Conservation (phyloP, 2,888 invertebrate genomes). For the Schizotus pectinicornis region DNA sequence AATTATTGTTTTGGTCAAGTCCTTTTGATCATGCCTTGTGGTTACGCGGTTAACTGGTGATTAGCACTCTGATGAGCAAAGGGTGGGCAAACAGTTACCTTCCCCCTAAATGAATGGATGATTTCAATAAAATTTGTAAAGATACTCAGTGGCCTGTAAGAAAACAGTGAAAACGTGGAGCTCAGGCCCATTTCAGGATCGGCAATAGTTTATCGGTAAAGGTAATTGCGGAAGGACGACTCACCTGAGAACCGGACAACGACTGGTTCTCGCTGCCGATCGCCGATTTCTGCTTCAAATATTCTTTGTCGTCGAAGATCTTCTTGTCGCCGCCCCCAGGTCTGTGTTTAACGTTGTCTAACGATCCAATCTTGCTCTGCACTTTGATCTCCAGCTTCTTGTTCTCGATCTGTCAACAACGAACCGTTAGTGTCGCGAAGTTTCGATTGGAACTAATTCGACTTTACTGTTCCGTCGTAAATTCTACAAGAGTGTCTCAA, state of each 20-base stretch:
- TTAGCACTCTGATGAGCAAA: not conserved
- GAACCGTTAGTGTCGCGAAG: not conserved
- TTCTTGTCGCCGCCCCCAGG: conserved; percentile 94
- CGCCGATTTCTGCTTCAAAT: conserved; percentile 76
- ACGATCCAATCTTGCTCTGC: conserved; percentile 88
- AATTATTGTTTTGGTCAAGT: too few relatives aligned
- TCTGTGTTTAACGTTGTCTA: conserved; percentile 90
- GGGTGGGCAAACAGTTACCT: not conserved
- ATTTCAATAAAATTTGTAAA: conserved; percentile 50
- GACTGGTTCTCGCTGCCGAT: conserved; percentile 63
- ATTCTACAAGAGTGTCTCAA: not conserved
- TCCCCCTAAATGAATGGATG: conserved; percentile 12
- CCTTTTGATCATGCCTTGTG: too few relatives aligned
- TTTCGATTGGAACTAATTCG: not conserved
- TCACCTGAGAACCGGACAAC: conserved; percentile 64
- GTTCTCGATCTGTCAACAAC: conserved; percentile 73
- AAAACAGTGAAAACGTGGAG: conserved; percentile 29
- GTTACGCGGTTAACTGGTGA: too few relatives aligned
- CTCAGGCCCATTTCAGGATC: conserved; percentile 32
- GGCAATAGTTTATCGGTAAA: conserved; percentile 32
- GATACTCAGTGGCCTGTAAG: conserved; percentile 47
- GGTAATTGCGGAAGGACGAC: conserved; percentile 30
- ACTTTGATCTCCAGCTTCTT: conserved; percentile 93
- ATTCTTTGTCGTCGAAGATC: conserved; percentile 91
- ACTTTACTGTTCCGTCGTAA: not conserved